Conservation (phyloP, 2,113 vertebrate genomes). For the Anolis carolinensis region DNA sequence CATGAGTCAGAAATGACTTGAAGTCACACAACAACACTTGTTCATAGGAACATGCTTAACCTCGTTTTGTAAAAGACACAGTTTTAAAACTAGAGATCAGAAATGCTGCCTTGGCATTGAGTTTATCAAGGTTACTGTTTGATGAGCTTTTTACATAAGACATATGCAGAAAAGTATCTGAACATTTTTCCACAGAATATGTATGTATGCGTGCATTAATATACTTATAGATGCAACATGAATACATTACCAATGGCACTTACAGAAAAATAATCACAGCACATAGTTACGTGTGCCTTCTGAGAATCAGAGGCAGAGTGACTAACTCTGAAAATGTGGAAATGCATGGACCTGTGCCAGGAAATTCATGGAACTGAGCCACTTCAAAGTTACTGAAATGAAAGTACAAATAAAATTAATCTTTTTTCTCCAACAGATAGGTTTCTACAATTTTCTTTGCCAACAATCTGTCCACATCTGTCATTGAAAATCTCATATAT, state of each 20-base stretch:
- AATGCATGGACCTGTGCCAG: conserved; percentile 14
- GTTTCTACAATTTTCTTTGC: not conserved
- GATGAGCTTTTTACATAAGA: not conserved
- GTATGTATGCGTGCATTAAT: not conserved
- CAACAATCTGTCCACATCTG: not conserved
- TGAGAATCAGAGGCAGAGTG: conserved; percentile 19
- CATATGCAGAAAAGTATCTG: not conserved
- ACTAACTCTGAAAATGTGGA: conserved; percentile 21
- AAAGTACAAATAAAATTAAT: conserved; percentile 26
- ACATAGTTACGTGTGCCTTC: not conserved
- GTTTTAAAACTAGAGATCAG: not conserved
- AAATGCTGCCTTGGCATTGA: not conserved
- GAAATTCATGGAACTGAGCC: conserved; percentile 20
- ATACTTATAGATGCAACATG: not conserved
- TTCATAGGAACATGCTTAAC: no score
- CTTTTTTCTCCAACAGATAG: not conserved
- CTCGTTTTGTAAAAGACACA: no score
- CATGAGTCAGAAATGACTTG: no score
- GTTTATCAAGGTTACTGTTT: not conserved
- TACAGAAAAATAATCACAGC: not conserved
- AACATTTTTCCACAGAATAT: not conserved
- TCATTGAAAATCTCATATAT: not conserved
- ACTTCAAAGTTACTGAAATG: conserved; percentile 20
- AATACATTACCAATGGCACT: not conserved
- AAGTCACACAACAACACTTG: no score